phyloP scores from a whole-genome alignment of 2,888 invertebrate genomes.

The Clusia tigrina region DNA sequence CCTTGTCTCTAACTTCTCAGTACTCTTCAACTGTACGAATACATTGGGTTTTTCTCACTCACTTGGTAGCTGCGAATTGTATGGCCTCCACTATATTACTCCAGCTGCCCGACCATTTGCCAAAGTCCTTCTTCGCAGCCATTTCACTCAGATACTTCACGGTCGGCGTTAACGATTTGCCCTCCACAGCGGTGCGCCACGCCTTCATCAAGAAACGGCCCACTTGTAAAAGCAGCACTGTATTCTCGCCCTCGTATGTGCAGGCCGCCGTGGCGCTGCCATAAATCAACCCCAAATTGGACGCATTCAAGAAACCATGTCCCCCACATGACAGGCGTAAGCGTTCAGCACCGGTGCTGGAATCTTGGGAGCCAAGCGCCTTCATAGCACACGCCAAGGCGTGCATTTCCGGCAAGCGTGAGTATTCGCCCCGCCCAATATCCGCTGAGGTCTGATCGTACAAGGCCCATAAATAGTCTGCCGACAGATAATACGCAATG shows the following conservation, averaged over 20 bases:
- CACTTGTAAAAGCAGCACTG: constrained; percentile 88
- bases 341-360: constrained; percentile 77
- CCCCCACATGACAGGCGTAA: constrained; percentile 92
- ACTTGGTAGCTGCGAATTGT: constrained; percentile 66
- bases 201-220: constrained; percentile 84
- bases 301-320: constrained; percentile 88
- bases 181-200: constrained; percentile 73
- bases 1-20: no score
- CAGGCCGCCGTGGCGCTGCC: constrained; percentile 82
- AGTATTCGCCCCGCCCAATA: constrained; percentile 79
- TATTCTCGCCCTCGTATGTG: constrained; percentile 97
- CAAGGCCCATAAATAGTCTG: constrained; percentile 79
- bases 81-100: constrained; percentile 63
- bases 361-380: constrained; percentile 79
- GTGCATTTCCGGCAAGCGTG: constrained; percentile 83
- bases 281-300: constrained; percentile 84
- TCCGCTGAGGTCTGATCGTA: constrained; percentile 81
- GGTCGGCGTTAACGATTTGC: constrained; percentile 71
- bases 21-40: no score
- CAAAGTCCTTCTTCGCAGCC: constrained; percentile 41
- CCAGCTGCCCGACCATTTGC: constrained; percentile 54
- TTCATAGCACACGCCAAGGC: constrained; percentile 90
- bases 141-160: constrained; percentile 71
- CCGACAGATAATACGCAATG: constrained; percentile 79
- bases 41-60: constrained; percentile 35